Conservation (phyloP, 2,797 vertebrate genomes). For the Circus cinereus region DNA sequence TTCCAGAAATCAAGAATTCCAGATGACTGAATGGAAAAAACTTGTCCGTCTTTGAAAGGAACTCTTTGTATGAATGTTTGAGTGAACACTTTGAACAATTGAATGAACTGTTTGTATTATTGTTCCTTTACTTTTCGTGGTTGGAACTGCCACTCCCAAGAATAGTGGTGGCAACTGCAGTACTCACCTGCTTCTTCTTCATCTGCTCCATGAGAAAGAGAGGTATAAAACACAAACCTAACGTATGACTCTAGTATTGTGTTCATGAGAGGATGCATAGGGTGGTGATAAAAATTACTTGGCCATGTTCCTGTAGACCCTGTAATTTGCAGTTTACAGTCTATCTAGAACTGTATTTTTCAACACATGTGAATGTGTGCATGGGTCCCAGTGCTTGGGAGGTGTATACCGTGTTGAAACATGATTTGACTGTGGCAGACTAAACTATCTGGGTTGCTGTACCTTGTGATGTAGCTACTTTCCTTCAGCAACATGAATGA, state of each 20-base stretch:
- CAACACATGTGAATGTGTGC: not conserved
- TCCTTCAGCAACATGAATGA: not conserved
- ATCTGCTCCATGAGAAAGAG: not conserved
- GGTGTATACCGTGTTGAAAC: not conserved
- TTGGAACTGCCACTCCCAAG: not conserved
- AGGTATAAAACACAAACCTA: not conserved
- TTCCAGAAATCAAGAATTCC: not conserved
- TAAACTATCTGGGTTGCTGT: not conserved
- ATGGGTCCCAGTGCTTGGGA: not conserved
- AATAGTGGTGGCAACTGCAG: not conserved
- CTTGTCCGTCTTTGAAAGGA: not conserved
- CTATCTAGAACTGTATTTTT: not conserved
- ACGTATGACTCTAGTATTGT: not conserved
- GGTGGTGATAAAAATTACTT: not conserved
- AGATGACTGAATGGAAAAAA: not conserved
- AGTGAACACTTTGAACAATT: not conserved
- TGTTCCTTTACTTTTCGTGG: not conserved
- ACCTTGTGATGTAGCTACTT: not conserved
- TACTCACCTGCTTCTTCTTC: not conserved
- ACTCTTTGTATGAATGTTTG: not conserved
- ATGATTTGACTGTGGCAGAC: not conserved
- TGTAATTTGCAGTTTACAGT: not conserved
- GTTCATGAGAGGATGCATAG: not conserved
- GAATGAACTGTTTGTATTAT: not conserved
- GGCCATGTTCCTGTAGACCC: not conserved